Conservation (phyloP, 2,888 invertebrate genomes). For the Sinohyriopsis cumingii region DNA sequence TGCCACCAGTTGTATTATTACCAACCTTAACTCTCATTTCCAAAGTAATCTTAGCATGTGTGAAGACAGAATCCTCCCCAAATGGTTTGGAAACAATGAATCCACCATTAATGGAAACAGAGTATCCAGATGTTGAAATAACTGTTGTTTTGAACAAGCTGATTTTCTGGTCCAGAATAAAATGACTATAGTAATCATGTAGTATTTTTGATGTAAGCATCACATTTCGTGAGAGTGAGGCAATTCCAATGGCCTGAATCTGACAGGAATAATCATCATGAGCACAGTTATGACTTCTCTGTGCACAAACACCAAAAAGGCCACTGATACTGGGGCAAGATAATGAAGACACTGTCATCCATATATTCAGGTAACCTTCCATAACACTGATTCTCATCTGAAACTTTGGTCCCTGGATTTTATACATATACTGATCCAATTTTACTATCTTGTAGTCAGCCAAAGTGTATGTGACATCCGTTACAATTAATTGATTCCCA, state of each 20-base stretch:
- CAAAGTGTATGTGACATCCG: constrained; percentile 1
- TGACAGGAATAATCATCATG: too few relatives aligned
- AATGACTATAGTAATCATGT: neutral
- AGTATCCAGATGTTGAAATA: constrained; percentile 9
- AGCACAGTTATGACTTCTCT: too few relatives aligned
- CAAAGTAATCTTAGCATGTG: constrained; percentile 11
- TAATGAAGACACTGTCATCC: too few relatives aligned
- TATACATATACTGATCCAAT: constrained; percentile 15
- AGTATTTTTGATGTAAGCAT: neutral
- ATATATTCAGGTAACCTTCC: constrained; percentile 28
- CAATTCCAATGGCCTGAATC: too few relatives aligned
- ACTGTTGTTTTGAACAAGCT: neutral
- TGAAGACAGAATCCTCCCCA: neutral
- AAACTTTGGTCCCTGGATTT: constrained; percentile 14
- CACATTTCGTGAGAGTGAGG: neutral
- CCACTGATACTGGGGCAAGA: too few relatives aligned
- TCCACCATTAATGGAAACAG: constrained; percentile 8
- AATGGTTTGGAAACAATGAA: constrained; percentile 5
- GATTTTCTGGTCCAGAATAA: neutral
- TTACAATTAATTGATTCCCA: constrained; percentile 2
- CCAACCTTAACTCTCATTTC: constrained; percentile 13
- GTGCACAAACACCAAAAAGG: too few relatives aligned
- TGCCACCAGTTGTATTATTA: constrained; percentile 11
- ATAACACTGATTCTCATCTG: constrained; percentile 17
- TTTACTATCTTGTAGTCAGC: constrained; percentile 14